phyloP scores from a whole-genome alignment of 1,140 invertebrate genomes.

The Nasonia vitripennis region DNA sequence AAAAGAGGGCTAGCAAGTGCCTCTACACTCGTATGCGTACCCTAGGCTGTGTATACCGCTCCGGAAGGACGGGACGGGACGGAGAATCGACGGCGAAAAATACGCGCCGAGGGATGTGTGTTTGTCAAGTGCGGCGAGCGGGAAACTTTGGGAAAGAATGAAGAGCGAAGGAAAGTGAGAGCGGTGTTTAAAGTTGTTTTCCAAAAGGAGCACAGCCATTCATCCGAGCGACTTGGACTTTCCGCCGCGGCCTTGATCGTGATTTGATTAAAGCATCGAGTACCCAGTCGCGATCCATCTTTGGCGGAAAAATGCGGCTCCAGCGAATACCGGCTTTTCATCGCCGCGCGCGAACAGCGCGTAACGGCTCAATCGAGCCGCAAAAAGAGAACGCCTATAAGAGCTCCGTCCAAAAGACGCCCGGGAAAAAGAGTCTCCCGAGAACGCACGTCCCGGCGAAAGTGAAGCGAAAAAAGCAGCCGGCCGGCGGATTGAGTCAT shows the following conservation, averaged over 20 bases:
- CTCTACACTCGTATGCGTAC: neutral
- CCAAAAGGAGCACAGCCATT: too few relatives aligned
- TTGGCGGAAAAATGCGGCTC: slow-evolving; percentile 29
- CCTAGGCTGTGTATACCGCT: too few relatives aligned
- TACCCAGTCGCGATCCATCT: slow-evolving; percentile 39
- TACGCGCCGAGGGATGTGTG: too few relatives aligned
- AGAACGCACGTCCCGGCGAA: neutral
- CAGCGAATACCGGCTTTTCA: slow-evolving; percentile 46
- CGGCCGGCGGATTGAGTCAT: neutral
- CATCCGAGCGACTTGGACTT: neutral
- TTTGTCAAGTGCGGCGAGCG: too few relatives aligned
- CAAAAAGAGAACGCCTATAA: too few relatives aligned
- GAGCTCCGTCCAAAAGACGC: too few relatives aligned
- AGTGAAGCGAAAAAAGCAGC: neutral
- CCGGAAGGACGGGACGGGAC: too few relatives aligned
- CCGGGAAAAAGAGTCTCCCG: neutral
- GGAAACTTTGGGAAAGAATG: too few relatives aligned
- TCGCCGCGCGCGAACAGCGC: slow-evolving; percentile 56
- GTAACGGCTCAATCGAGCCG: slow-evolving; percentile 62
- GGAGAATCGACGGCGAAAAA: neutral
- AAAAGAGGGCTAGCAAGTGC: slow-evolving; percentile 1
- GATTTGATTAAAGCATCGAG: slow-evolving; percentile 39
- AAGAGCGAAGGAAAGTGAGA: too few relatives aligned
- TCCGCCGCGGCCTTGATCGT: slow-evolving; percentile 38
- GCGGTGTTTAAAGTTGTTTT: too few relatives aligned